phyloP scores from a whole-genome alignment of 2,797 vertebrate genomes.

The Distichodus sexfasciatus region DNA sequence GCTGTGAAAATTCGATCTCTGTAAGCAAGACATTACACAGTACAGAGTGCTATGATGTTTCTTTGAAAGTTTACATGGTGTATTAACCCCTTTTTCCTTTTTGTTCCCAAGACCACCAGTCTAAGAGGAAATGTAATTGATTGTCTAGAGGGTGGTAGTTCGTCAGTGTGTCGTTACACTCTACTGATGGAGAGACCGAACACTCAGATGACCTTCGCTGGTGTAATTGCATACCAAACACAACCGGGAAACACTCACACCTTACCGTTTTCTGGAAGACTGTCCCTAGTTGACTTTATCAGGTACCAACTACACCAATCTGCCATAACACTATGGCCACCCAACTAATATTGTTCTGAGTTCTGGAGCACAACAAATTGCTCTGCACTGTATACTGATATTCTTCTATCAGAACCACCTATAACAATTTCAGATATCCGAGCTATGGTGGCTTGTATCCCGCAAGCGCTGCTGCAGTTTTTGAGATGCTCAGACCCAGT shows the following conservation, averaged over 20 bases:
- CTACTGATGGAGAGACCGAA: conserved; percentile 77
- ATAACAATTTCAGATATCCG: too few species aligned
- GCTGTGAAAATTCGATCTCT: too few species aligned
- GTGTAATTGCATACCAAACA: conserved; percentile 68
- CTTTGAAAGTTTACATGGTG: background rate
- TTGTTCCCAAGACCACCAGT: conserved; percentile 70
- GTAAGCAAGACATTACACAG: too few species aligned
- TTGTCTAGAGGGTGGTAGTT: conserved; percentile 60
- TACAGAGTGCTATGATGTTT: too few species aligned
- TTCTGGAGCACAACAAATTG: too few species aligned
- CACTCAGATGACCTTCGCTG: conserved; percentile 70
- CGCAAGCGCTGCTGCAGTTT: too few species aligned
- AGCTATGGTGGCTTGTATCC: too few species aligned
- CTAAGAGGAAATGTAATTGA: conserved; percentile 63
- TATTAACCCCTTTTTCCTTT: background rate
- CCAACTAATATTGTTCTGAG: too few species aligned
- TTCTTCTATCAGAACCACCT: too few species aligned
- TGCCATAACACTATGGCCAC: too few species aligned
- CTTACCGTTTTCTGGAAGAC: conserved; percentile 75
- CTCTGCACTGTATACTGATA: too few species aligned
- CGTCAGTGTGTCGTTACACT: conserved; percentile 70
- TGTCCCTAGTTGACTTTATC: conserved; percentile 87
- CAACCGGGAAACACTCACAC: conserved; percentile 56
- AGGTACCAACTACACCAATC: conserved; percentile 79
- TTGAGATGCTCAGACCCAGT: too few species aligned